These are phyloP conservation scores for Bubalus kerabau DNA, from an alignment of 2,113 vertebrate genomes.

Conservation along the genomic window DNA sequence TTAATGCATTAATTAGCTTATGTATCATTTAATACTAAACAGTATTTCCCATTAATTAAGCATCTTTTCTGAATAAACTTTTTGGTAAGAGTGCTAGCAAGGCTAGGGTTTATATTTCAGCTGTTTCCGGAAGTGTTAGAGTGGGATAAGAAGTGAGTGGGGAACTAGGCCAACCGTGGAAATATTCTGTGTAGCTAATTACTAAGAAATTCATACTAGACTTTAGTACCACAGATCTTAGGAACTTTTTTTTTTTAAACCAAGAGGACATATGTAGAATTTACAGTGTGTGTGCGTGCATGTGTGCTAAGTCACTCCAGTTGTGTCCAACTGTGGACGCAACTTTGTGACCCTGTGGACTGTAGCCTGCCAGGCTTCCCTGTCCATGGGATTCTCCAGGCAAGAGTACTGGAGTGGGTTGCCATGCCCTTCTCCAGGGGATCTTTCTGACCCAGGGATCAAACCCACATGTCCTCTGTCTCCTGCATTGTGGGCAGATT, in stretches of 20 bases:
- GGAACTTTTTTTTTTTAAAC: background rate
- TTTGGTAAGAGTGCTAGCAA: background rate
- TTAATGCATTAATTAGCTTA: background rate
- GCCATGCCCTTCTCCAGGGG: background rate
- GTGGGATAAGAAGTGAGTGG: background rate
- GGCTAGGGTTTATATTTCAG: background rate
- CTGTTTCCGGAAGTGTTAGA: background rate
- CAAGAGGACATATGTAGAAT: background rate
- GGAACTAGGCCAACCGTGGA: background rate
- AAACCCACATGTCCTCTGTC: background rate
- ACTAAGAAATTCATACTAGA: background rate
- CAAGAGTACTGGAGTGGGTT: background rate
- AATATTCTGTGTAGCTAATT: background rate
- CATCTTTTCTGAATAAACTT: background rate
- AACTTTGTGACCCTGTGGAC: background rate
- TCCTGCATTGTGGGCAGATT: background rate
- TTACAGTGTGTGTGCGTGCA: background rate
- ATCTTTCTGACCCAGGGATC: background rate
- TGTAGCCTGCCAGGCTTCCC: background rate
- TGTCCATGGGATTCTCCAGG: background rate
- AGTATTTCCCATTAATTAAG: background rate
- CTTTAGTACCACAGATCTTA: background rate
- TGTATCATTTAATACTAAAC: background rate
- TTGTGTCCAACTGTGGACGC: background rate
- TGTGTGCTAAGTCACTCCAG: background rate